Conservation (phyloP, 2,797 vertebrate species). For the Labroides dimidiatus region DNA sequence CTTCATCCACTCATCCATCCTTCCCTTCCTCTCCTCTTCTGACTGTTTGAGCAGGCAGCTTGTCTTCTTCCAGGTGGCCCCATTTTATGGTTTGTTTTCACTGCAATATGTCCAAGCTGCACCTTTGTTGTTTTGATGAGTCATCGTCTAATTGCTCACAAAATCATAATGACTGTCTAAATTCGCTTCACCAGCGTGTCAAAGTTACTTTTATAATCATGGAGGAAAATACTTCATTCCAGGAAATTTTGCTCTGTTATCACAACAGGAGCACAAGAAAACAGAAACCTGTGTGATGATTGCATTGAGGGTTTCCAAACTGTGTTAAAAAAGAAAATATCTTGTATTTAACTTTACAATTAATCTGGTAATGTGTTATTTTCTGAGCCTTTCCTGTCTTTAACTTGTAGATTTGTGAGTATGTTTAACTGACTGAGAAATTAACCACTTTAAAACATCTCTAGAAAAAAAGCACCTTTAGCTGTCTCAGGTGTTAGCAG, state of each 20-base stretch:
- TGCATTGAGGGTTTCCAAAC: not conserved
- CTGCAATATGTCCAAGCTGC: slow-evolving; percentile 25
- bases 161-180: slow-evolving; percentile 34
- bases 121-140: slow-evolving; percentile 56
- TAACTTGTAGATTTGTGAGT: too few relatives aligned
- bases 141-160: slow-evolving; percentile 53
- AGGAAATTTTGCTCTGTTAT: slow-evolving; percentile 33
- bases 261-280: not conserved
- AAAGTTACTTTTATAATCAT: slow-evolving; percentile 4
- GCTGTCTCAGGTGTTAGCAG: too few relatives aligned
- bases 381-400: too few relatives aligned
- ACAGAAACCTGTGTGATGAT: not conserved
- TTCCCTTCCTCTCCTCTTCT: slow-evolving; percentile 8
- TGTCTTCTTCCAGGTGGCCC: slow-evolving; percentile 60
- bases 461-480: too few relatives aligned
- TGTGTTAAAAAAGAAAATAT: too few relatives aligned
- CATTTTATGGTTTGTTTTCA: slow-evolving; percentile 27
- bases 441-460: too few relatives aligned
- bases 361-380: too few relatives aligned
- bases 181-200: slow-evolving; percentile 23
- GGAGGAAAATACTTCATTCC: slow-evolving; percentile 11
- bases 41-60: slow-evolving; percentile 15
- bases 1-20: slow-evolving; percentile 43
- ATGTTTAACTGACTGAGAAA: too few relatives aligned
- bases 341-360: too few relatives aligned